Conservation (phyloP, 2,113 vertebrate species). For the Callopanchax toddi region DNA sequence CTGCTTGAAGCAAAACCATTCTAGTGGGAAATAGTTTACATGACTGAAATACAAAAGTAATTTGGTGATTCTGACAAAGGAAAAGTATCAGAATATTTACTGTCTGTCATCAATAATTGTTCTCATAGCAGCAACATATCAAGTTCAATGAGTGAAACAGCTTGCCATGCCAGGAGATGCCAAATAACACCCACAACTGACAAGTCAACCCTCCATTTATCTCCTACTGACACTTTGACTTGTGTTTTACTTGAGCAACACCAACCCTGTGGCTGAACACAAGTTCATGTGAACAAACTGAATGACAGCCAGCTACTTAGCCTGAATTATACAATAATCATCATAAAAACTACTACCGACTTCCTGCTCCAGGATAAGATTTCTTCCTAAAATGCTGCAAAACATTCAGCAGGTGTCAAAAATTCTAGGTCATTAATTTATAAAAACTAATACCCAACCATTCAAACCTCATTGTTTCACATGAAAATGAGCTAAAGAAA, state of each 20-base stretch:
- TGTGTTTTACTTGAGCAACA: conserved; percentile 22
- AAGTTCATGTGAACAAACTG: conserved; percentile 2
- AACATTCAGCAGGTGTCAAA: no score
- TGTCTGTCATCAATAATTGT: conserved; percentile 13
- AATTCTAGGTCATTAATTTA: no score
- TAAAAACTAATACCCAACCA: background rate
- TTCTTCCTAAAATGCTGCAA: no score
- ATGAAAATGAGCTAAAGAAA: no score
- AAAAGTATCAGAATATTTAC: conserved; percentile 3
- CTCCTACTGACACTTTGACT: conserved; percentile 34
- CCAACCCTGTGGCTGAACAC: conserved; percentile 14
- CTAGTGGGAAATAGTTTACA: background rate
- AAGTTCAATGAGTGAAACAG: conserved; percentile 7
- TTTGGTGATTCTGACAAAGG: conserved; percentile 14
- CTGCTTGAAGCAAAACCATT: background rate
- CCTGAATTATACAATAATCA: conserved; percentile 4
- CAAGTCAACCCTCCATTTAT: conserved; percentile 37
- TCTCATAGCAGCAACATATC: conserved; percentile 8
- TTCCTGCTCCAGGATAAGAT: background rate
- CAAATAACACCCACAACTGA: conserved; percentile 11
- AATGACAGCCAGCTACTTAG: background rate
- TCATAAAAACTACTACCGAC: conserved; percentile 6
- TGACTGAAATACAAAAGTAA: background rate
- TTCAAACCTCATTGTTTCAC: no score
- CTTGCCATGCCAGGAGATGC: background rate